A percentile compares a stretch with the other conserved stretches of the same genome.
Evolutionary conservation across 2,888 invertebrate species (phyloP).

Genomic region (Drosophila pseudotakahashii): DNA sequence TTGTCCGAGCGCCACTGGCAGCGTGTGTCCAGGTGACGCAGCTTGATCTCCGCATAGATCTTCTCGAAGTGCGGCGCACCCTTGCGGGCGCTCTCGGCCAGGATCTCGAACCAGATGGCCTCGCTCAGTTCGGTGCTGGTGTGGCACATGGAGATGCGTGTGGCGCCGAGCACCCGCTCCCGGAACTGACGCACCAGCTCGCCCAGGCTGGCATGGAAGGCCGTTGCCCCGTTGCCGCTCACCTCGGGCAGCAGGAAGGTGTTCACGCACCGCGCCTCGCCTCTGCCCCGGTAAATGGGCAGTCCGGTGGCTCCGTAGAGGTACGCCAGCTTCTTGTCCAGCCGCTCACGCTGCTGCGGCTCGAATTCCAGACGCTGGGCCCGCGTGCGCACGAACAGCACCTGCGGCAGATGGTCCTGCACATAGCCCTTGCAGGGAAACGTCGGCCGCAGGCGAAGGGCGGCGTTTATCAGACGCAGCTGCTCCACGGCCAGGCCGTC

Average conservation of each 20-base stretch:
- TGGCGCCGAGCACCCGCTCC: slow-evolving; percentile 51
- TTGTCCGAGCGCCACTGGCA: slow-evolving; percentile 50
- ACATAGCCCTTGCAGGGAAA: slow-evolving; percentile 80
- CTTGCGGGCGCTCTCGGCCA: slow-evolving; percentile 42
- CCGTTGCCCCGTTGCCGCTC: slow-evolving; percentile 36
- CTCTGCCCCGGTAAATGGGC: slow-evolving; percentile 57
- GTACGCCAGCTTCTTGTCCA: slow-evolving; percentile 70
- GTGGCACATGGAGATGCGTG: slow-evolving; percentile 49
- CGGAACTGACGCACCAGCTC: slow-evolving; percentile 59
- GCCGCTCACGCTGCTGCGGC: slow-evolving; percentile 82
- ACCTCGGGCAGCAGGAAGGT: slow-evolving; percentile 53
- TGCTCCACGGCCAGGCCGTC: slow-evolving; percentile 95
- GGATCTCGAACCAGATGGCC: slow-evolving; percentile 58
- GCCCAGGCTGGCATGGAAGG: slow-evolving; percentile 41
- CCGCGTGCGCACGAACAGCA: slow-evolving; percentile 93
- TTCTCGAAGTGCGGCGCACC: slow-evolving; percentile 54
- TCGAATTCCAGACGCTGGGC: slow-evolving; percentile 90
- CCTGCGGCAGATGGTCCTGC: slow-evolving; percentile 91
- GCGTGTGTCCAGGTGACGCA: slow-evolving; percentile 53
- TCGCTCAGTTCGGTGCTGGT: slow-evolving; percentile 57
- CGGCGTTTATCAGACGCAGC: slow-evolving; percentile 86
- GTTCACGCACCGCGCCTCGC: slow-evolving; percentile 52
- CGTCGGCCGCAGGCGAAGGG: slow-evolving; percentile 84
- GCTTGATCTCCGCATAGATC: slow-evolving; percentile 54
- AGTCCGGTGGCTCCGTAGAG: slow-evolving; percentile 76